These are phyloP conservation scores for Gobio gobio DNA, from an alignment of 2,113 vertebrate species.

Conservation along the genomic window DNA sequence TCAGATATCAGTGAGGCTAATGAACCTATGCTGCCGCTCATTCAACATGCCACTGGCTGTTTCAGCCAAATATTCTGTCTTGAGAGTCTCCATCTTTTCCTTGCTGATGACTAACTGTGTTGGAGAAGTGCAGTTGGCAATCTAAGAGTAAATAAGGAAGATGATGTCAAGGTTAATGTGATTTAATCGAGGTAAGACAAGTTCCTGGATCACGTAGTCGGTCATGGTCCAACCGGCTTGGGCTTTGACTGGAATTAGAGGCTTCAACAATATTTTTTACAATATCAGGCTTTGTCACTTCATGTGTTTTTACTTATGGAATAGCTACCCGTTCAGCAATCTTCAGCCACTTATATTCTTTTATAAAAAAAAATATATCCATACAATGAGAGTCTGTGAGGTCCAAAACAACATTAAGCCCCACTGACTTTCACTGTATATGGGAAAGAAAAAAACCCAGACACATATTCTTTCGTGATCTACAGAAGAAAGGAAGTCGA, in stretches of 20 bases:
- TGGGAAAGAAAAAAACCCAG: neutral
- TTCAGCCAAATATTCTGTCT: neutral
- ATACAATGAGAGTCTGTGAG: neutral
- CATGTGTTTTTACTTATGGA: neutral
- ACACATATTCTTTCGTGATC: neutral
- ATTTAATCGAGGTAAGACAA: too few relatives aligned
- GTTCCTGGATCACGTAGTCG: neutral
- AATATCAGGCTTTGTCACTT: neutral
- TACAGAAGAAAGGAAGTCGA: neutral
- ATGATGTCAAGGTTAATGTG: too few relatives aligned
- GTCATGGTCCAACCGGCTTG: neutral
- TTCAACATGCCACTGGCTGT: neutral
- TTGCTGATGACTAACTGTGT: neutral
- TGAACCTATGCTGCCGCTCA: neutral
- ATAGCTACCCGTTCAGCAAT: neutral
- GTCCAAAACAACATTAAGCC: neutral
- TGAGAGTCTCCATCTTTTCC: neutral
- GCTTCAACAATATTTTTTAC: neutral
- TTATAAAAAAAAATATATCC: neutral
- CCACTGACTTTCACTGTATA: neutral
- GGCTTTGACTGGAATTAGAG: neutral
- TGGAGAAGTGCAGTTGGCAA: neutral
- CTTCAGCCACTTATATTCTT: too few relatives aligned
- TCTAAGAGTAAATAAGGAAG: neutral
- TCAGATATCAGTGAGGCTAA: constrained; percentile 31